phyloP scores from a whole-genome alignment of 2,113 vertebrate genomes.

The Propithecus coquereli region DNA sequence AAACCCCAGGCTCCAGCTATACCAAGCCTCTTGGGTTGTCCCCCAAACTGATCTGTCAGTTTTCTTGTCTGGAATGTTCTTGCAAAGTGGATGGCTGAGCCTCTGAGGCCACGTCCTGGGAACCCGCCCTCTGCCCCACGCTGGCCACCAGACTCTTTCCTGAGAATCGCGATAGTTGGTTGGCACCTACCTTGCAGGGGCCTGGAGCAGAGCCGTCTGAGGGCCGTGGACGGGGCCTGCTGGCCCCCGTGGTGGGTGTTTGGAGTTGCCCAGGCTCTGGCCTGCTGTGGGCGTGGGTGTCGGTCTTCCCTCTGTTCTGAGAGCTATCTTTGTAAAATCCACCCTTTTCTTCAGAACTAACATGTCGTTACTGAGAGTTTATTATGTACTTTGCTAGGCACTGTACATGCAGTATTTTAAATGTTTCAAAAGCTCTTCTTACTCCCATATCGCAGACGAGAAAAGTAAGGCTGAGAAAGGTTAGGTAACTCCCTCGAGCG shows the following conservation, averaged over 20 bases:
- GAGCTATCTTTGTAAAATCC: background rate
- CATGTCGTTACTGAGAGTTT: background rate
- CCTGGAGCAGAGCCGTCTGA: background rate
- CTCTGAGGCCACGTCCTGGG: fast-evolving
- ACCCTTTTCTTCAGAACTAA: background rate
- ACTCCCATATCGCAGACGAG: fast-evolving
- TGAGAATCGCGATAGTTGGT: fast-evolving
- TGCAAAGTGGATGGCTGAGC: background rate
- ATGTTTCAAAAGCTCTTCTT: background rate
- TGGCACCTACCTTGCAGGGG: fast-evolving
- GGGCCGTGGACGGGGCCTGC: fast-evolving
- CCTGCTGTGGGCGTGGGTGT: fast-evolving
- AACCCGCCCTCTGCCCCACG: fast-evolving
- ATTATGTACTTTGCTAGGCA: background rate
- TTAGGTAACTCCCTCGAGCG: too few species aligned
- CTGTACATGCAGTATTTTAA: fast-evolving
- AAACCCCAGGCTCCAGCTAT: background rate
- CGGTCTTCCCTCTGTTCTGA: background rate
- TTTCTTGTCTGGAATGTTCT: background rate
- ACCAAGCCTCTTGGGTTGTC: background rate
- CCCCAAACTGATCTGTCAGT: too few species aligned
- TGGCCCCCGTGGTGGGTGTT: fast-evolving
- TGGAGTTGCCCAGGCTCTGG: background rate
- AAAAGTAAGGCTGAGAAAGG: background rate
- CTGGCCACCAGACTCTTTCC: background rate